Percentiles rank a stretch among this genome's conserved stretches.
These are phyloP conservation scores for Actinia tenebrosa DNA, from an alignment of 64 coral and sea anemone genomes.

Conservation along the genomic window DNA sequence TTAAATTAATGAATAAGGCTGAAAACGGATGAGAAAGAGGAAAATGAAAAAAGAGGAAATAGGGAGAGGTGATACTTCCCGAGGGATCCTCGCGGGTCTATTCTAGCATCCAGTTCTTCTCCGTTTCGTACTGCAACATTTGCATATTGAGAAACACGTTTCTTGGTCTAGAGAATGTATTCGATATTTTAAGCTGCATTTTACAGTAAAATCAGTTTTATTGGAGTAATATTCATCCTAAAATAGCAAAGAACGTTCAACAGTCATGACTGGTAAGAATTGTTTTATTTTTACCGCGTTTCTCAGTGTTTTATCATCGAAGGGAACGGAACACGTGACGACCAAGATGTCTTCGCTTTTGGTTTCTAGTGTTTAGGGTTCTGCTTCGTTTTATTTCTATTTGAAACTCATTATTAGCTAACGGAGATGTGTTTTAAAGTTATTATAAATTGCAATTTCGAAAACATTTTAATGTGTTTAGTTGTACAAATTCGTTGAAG, in stretches of 20 bases:
- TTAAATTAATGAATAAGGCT: too few species aligned
- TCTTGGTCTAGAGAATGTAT: not conserved
- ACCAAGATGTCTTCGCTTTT: not conserved
- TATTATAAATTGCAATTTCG: too few species aligned
- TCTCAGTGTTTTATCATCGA: not conserved
- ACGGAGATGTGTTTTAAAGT: too few species aligned
- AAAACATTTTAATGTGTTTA: too few species aligned
- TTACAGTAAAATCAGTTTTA: not conserved
- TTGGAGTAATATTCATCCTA: not conserved
- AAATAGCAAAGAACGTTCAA: not conserved
- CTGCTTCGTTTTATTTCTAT: not conserved
- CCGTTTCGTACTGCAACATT: not conserved
- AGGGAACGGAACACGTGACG: not conserved
- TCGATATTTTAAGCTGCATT: not conserved
- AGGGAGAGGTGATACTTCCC: too few species aligned
- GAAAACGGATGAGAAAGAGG: too few species aligned
- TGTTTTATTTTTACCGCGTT: not conserved
- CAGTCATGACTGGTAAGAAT: not conserved
- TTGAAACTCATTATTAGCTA: not conserved
- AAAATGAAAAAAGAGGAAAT: too few species aligned
- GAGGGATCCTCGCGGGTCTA: too few species aligned
- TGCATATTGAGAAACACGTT: not conserved
- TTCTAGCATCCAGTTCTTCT: not conserved
- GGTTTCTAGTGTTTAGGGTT: not conserved
- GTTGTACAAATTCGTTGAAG: not conserved